Base-by-base conservation (phyloP, 2,888 invertebrate genomes). In the Stenodema calcarata region DNA sequence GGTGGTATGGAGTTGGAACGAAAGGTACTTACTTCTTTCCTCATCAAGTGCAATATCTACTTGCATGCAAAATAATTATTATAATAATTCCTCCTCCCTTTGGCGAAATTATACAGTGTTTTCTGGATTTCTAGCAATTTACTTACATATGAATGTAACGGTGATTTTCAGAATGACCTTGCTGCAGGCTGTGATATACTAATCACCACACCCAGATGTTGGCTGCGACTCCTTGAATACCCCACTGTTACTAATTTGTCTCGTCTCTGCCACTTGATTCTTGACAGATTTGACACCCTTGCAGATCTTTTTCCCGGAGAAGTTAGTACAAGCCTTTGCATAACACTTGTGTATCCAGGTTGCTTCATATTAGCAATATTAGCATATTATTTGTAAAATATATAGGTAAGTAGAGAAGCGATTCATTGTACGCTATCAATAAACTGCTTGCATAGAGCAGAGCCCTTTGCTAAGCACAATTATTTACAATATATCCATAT, bases 271-370 rank as follows among this genome's bases (percentile, higher is more conserved):
- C 94, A 94, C 89, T 91, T 96, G 54, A 93, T 96, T 6, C 90
- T 96, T 0, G 96, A 96, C 90, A 94, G 95, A 89, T 93, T 94
- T 41, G 95, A 96, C 89, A 90, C 93, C 12, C 91, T 96, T 42
- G 90, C 94, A 0, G 91, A 92, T 23, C 92, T 93, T 11, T 94
- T 94, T 91, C 93, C 12, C 90, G 90, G 0, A 91, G 91, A 88
- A 92, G 92, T 87, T 14, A 28, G 80, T 78, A 44, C 54, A 2
- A 6, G 3, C 9, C 54, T 91, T 11, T 62, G 42, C 3, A 12
- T 79, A 7, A 42, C 12, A 35, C 2, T 35, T 35, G 35, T 35
- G 7, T n/a, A n/a, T n/a, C n/a, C n/a, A n/a, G n/a, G n/a, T n/a
- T n/a, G n/a, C n/a, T n/a, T n/a, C n/a, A n/a, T n/a, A n/a, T n/a